phyloP scores from a whole-genome alignment of 2,888 invertebrate species.

The Eucera pruinosa region DNA sequence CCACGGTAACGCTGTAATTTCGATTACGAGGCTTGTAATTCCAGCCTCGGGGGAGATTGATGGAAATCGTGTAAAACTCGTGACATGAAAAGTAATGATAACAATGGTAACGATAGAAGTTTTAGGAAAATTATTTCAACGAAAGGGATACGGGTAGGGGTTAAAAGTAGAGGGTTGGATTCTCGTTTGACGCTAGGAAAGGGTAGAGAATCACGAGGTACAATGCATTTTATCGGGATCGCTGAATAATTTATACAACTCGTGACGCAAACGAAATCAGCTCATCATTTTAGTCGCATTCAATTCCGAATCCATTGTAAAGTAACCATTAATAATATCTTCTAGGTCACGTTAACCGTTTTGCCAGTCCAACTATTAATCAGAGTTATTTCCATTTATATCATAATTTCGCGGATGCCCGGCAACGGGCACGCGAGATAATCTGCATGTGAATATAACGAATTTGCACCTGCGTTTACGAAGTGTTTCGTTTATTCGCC shows the following conservation, averaged over 20 bases:
- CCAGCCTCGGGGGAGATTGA: background rate
- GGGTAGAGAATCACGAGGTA: constrained; percentile 4
- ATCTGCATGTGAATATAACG: constrained; percentile 69
- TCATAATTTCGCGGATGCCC: constrained; percentile 62
- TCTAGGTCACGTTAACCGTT: constrained; percentile 63
- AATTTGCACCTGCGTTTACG: constrained; percentile 60
- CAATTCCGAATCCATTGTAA: constrained; percentile 58
- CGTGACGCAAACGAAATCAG: constrained; percentile 48
- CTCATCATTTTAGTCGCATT: constrained; percentile 55
- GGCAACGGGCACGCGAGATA: constrained; percentile 60
- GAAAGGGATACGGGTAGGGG: too few relatives aligned
- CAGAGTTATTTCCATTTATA: constrained; percentile 68
- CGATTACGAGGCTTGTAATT: constrained; percentile 3
- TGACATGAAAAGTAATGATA: background rate
- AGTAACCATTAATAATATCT: constrained; percentile 65
- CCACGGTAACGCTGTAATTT: background rate
- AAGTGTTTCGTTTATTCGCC: constrained; percentile 47
- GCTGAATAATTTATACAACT: constrained; percentile 49
- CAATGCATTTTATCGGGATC: constrained; percentile 49
- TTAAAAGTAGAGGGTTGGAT: constrained; percentile 8
- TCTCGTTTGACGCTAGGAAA: constrained; percentile 14
- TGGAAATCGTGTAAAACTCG: constrained; percentile 6
- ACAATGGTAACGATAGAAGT: constrained; percentile 14
- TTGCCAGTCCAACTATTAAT: constrained; percentile 61
- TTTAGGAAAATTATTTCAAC: too few relatives aligned